Percentiles rank a stretch among this genome's conserved stretches.
These are phyloP conservation scores for Colletes latitarsis DNA, from an alignment of 1,140 invertebrate genomes.

Conservation along the genomic window DNA sequence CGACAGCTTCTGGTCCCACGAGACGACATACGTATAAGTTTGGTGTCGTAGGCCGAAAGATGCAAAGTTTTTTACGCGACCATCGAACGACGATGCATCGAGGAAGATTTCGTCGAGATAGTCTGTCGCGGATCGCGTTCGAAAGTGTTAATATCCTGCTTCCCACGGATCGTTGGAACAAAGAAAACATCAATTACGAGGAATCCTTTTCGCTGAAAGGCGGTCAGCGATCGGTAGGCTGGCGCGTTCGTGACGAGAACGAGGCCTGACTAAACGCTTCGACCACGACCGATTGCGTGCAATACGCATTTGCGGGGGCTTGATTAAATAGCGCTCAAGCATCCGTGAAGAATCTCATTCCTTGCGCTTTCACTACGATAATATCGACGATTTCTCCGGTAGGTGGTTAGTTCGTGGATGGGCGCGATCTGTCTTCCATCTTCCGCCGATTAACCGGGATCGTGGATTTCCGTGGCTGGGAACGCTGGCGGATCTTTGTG, in stretches of 20 bases:
- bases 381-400: constrained; percentile 31
- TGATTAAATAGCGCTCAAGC: constrained; percentile 21
- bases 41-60: too few species aligned
- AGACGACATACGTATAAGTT: too few species aligned
- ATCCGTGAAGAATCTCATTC: constrained; percentile 33
- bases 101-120: too few species aligned
- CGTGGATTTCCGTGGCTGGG: constrained; percentile 7
- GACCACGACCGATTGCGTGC: constrained; percentile 19
- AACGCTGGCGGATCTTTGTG: constrained; percentile 44
- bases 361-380: constrained; percentile 40
- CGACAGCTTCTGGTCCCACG: too few species aligned
- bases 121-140: not conserved
- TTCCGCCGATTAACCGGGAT: not conserved
- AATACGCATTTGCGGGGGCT: constrained; percentile 1
- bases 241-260: constrained; percentile 7
- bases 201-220: not conserved
- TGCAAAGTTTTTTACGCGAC: too few species aligned
- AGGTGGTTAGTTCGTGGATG: constrained; percentile 8
- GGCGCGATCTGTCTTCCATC: not conserved
- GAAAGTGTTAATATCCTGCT: not conserved
- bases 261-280: not conserved
- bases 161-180: not conserved
- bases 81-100: too few species aligned
- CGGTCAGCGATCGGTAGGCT: not conserved
- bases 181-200: not conserved